phyloP scores from a whole-genome alignment of 2,113 vertebrate species.

The Phylloscopus trochilus region DNA sequence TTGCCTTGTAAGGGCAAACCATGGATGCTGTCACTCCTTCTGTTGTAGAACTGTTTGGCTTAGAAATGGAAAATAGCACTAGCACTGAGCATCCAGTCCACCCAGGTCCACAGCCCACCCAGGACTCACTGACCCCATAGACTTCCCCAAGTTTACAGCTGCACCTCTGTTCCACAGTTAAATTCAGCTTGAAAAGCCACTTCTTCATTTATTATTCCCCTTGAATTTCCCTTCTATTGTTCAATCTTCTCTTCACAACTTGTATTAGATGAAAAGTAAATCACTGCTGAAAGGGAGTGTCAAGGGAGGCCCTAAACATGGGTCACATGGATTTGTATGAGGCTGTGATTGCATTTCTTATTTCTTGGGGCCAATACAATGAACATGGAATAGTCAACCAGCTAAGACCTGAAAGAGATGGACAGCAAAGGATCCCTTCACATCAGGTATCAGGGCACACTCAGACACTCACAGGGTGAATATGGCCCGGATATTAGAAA shows the following conservation, averaged over 20 bases:
- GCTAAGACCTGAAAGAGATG: not conserved
- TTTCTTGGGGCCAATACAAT: not conserved
- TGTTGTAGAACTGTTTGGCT: not conserved
- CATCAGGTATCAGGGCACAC: fast-evolving
- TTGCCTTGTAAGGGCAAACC: not conserved
- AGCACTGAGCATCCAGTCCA: not conserved
- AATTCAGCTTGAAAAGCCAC: not conserved
- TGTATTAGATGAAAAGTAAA: not conserved
- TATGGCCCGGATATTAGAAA: not conserved
- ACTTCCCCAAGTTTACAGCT: not conserved
- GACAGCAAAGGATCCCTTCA: not conserved
- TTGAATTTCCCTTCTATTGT: not conserved
- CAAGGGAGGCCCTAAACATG: not conserved
- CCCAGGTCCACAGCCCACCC: not conserved
- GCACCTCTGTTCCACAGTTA: not conserved
- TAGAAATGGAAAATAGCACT: not conserved
- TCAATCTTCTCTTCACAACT: not conserved
- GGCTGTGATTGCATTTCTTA: not conserved
- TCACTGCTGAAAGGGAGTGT: not conserved
- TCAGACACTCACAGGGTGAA: not conserved
- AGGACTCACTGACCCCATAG: not conserved
- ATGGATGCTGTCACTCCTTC: not conserved
- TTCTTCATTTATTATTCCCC: not conserved
- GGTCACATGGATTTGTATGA: not conserved
- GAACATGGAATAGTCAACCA: not conserved